A percentile compares a stretch with the other conserved stretches of the same genome.
Evolutionary conservation across 2,888 invertebrate genomes (phyloP).

Genomic region (Yponomeuta evonymella): DNA sequence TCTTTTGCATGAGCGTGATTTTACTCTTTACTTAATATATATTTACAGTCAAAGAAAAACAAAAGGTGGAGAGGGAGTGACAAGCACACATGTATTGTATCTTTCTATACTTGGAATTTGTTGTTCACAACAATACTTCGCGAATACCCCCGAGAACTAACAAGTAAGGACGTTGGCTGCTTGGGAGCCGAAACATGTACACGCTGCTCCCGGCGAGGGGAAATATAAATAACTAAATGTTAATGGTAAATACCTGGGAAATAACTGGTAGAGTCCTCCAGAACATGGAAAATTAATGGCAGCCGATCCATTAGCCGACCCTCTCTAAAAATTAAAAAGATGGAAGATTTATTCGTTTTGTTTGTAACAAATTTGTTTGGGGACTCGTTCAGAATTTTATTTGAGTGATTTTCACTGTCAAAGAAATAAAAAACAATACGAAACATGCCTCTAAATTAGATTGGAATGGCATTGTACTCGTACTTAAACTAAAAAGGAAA

Average conservation of each 20-base stretch:
- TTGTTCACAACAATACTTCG: neutral
- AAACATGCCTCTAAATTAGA: neutral
- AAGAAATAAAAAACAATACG: neutral
- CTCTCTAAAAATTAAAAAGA: neutral
- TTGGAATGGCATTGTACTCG: neutral
- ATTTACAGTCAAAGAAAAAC: neutral
- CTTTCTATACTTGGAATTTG: neutral
- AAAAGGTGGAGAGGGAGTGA: neutral
- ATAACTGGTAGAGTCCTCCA: neutral
- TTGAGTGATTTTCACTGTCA: neutral
- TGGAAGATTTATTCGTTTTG: neutral
- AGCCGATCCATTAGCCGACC: neutral
- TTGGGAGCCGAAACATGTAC: neutral
- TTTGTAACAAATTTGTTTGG: neutral
- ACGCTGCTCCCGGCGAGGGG: neutral
- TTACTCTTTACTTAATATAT: neutral
- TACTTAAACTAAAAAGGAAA: too few relatives aligned
- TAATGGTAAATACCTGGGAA: too few relatives aligned
- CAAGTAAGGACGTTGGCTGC: neutral
- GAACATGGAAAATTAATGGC: neutral
- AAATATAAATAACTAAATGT: neutral
- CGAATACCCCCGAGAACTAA: neutral
- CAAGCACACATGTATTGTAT: neutral
- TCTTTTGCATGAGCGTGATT: neutral
- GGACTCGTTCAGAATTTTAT: neutral